Conservation (phyloP, 2,888 invertebrate species). For the Liodrosophila aerea region DNA sequence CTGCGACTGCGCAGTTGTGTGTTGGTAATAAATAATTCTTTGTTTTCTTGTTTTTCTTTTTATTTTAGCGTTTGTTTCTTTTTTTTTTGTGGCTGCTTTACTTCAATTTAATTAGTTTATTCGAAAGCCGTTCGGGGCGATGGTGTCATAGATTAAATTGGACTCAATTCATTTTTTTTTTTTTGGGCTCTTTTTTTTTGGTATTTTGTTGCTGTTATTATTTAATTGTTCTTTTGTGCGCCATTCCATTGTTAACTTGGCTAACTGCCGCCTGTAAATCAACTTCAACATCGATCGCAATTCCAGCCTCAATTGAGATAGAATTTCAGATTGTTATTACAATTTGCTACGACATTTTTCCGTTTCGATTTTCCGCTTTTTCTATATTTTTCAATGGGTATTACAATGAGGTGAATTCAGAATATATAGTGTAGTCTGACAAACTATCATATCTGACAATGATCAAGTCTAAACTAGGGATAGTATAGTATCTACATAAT, state of each 20-base stretch:
- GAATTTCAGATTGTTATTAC: not conserved
- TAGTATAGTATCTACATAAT: too few relatives aligned
- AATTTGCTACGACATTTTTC: not conserved
- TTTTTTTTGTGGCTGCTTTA: slow-evolving; percentile 44
- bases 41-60: slow-evolving; percentile 22
- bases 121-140: slow-evolving; percentile 76
- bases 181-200: slow-evolving; percentile 11
- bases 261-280: slow-evolving; percentile 37
- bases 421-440: too few relatives aligned
- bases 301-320: slow-evolving; percentile 3
- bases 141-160: slow-evolving; percentile 77
- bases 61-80: slow-evolving; percentile 13
- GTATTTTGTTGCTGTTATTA: slow-evolving; percentile 31
- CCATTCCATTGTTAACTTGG: slow-evolving; percentile 42
- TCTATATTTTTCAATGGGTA: too few relatives aligned
- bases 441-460: too few relatives aligned
- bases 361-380: too few relatives aligned
- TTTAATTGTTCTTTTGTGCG: slow-evolving; percentile 55
- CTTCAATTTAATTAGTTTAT: slow-evolving; percentile 77
- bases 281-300: slow-evolving; percentile 29
- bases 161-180: slow-evolving; percentile 47
- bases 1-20: slow-evolving; percentile 5
- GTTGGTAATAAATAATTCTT: slow-evolving; percentile 75
- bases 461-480: too few relatives aligned
- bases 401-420: too few relatives aligned